Evolutionary conservation across 1,140 invertebrate species (phyloP), one percentile per base, ranked within the genome.

Genomic region (Cherax quadricarinatus): DNA sequence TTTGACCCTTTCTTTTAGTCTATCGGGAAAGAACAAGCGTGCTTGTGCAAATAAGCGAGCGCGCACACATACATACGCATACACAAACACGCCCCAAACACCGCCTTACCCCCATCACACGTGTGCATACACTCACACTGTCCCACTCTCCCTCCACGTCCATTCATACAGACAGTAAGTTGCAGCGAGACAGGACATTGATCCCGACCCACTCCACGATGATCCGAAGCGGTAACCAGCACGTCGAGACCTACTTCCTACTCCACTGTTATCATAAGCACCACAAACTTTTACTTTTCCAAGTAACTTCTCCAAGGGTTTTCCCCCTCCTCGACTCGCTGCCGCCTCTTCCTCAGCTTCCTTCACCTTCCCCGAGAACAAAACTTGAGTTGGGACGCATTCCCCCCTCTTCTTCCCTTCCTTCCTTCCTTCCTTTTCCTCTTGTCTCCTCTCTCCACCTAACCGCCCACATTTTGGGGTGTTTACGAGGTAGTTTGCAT

Each of bases 401-500:
- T 41, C 30, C 0, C 2, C 30, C 30, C 30, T 6, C 30, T 48
- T 48, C 7, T 48, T 53, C 3, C 79, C 7, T 81, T 24, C 49
- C 79, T 81, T 51, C 79, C n/a, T 4, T 51, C 24, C 24, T n/a
- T 21, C 79, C 49, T 18, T 24, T 24, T 49, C 80, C 48, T 49
- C 41, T n/a, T 49, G 7, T 81, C 70, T 21, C 24, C 24, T 9
- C 16, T 21, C 16, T 30, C 41, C 48, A 81, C 9, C 79, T 51
- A 81, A 81, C 79, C 79, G 79, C 48, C 79, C 79, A 81, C 79
- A 81, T 49, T 81, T 57, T 75, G 51, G 79, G 51, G 79, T 81
- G 79, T 81, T 81, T 81, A 81, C 51, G 79, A 81, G 41, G 51
- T 51, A 49, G 79, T 81, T 81, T 81, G 51, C 79, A 81, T 81